Evolutionary conservation across 2,797 vertebrate species (phyloP).

Genomic region (Uromys caudimaculatus): DNA sequence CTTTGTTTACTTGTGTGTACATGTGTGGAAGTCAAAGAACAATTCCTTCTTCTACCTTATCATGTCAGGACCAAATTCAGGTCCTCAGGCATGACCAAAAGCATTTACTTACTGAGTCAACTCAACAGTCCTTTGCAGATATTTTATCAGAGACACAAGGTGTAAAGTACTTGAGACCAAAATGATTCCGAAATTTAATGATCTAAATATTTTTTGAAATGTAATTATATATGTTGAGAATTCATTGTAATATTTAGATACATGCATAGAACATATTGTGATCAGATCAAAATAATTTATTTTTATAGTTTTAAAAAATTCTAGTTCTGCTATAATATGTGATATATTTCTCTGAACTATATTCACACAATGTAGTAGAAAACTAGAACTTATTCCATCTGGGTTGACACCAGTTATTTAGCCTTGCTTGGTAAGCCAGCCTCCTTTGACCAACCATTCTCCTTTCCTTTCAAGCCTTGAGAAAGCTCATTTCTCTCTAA

Average conservation of each 20-base stretch:
- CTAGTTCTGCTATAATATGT: background rate
- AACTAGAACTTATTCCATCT: background rate
- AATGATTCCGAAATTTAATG: background rate
- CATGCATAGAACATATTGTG: background rate
- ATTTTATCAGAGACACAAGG: background rate
- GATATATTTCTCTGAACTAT: background rate
- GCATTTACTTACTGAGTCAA: background rate
- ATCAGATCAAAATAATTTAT: background rate
- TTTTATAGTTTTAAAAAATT: background rate
- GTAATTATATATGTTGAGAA: background rate
- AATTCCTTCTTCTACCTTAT: background rate
- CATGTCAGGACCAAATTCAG: background rate
- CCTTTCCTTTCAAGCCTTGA: background rate
- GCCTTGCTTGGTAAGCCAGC: background rate
- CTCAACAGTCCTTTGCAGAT: background rate
- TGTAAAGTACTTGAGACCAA: background rate
- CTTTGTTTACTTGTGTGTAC: background rate
- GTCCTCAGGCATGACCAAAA: too few relatives aligned
- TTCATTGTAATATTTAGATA: background rate
- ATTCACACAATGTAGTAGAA: background rate
- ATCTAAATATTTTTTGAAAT: background rate
- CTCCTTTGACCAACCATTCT: background rate
- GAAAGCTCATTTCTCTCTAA: background rate
- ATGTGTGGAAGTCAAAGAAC: background rate
- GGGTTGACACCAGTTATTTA: background rate